phyloP scores from a whole-genome alignment of 2,888 invertebrate genomes.

The Galeruca laticollis region DNA sequence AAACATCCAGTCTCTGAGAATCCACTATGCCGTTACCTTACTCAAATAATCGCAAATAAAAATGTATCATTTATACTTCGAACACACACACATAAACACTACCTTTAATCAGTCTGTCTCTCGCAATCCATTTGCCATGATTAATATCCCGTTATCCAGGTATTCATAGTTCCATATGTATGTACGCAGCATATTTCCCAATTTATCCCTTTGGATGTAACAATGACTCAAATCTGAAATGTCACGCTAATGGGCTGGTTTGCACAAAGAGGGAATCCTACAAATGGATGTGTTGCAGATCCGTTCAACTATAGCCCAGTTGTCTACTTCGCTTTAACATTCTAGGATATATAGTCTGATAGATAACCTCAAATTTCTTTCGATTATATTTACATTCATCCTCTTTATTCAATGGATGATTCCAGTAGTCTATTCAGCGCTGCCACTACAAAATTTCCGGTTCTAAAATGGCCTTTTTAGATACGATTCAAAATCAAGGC shows the following conservation, averaged over 20 bases:
- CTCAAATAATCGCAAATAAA: conserved; percentile 13
- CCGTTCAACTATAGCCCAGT: neutral
- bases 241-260: conserved; percentile 36
- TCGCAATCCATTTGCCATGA: conserved; percentile 34
- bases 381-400: too few relatives aligned
- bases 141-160: conserved; percentile 29
- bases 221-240: conserved; percentile 37
- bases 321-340: neutral
- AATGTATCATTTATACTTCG: conserved; percentile 33
- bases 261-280: conserved; percentile 21
- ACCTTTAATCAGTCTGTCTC: conserved; percentile 39
- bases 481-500: too few relatives aligned
- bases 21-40: neutral
- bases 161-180: conserved; percentile 11
- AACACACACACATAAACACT: conserved; percentile 16
- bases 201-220: conserved; percentile 26
- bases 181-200: conserved; percentile 36
- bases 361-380: too few relatives aligned
- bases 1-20: too few relatives aligned
- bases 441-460: too few relatives aligned
- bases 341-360: neutral
- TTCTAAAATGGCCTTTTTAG: too few relatives aligned
- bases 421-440: too few relatives aligned
- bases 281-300: conserved; percentile 24
- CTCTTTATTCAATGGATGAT: too few relatives aligned